phyloP scores from a whole-genome alignment of 2,888 invertebrate genomes.

The Drosophila mayaguana region DNA sequence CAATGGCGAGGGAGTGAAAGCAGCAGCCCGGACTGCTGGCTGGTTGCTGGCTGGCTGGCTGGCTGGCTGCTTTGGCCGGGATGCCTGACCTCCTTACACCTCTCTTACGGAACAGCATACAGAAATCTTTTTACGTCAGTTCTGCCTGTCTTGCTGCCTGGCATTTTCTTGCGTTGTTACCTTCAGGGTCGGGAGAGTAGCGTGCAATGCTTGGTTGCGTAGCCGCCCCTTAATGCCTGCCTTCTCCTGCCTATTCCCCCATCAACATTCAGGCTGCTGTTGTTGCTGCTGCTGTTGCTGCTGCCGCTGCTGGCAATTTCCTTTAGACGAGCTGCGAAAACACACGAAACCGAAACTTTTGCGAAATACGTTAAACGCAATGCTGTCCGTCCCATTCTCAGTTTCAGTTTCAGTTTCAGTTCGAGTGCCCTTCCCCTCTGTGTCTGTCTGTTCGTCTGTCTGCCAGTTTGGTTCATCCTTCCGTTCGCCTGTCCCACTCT shows the following conservation, averaged over 20 bases:
- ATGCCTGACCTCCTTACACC: constrained; percentile 30
- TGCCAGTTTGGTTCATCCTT: constrained; percentile 69
- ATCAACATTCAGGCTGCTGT: constrained; percentile 26
- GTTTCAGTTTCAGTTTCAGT: constrained; percentile 23
- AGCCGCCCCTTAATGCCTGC: constrained; percentile 20
- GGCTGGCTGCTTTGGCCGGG: constrained; percentile 20
- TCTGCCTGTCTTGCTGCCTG: constrained; percentile 83
- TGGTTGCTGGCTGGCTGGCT: constrained; percentile 8
- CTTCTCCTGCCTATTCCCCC: background rate
- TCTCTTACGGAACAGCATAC: constrained; percentile 34
- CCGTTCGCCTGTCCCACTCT: constrained; percentile 52
- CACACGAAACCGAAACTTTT: constrained; percentile 75
- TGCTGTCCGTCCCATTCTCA: constrained; percentile 52
- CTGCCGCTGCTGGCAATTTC: constrained; percentile 69
- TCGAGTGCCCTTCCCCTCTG: constrained; percentile 27
- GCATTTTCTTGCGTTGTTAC: constrained; percentile 83
- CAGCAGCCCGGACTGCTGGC: constrained; percentile 27
- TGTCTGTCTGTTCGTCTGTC: constrained; percentile 40
- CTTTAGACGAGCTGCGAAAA: constrained; percentile 60
- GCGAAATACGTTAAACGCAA: constrained; percentile 78
- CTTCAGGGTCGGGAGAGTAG: constrained; percentile 57
- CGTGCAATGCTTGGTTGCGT: constrained; percentile 73
- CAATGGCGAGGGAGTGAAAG: constrained; percentile 36
- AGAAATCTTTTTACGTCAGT: constrained; percentile 80
- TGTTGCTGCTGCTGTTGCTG: constrained; percentile 36